phyloP scores from a whole-genome alignment of 1,140 invertebrate genomes.

The Eumaeus atala region DNA sequence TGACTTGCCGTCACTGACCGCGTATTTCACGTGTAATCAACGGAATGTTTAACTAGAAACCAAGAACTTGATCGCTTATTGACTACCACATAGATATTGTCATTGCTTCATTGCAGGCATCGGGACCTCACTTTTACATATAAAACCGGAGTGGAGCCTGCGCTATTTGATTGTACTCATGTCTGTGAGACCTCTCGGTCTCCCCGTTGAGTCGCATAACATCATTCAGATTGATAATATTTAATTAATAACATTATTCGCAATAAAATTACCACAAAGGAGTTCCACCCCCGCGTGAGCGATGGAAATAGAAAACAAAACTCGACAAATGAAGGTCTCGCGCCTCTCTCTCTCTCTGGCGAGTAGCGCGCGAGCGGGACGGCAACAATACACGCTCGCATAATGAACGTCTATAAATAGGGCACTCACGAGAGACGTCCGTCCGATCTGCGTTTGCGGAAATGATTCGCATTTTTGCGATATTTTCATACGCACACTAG shows the following conservation, averaged over 20 bases:
- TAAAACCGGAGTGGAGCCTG: no score
- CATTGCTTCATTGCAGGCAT: no score
- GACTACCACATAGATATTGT: no score
- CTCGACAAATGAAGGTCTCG: conserved; percentile 60
- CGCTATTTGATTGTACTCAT: no score
- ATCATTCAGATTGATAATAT: no score
- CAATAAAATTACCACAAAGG: conserved; percentile 2
- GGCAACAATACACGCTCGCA: conserved; percentile 19
- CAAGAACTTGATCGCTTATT: no score
- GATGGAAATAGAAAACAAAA: conserved; percentile 47
- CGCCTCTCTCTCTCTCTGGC: conserved; percentile 30
- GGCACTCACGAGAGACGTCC: conserved; percentile 45
- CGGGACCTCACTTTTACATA: no score
- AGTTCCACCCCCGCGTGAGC: conserved; percentile 22
- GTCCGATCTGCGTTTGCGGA: conserved; percentile 32
- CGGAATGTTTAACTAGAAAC: no score
- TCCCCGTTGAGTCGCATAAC: no score
- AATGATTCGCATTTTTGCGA: conserved; percentile 19
- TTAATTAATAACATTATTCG: conserved; percentile 22
- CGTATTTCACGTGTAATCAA: no score
- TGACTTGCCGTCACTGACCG: no score
- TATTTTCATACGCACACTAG: conserved; percentile 2
- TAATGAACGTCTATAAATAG: conserved; percentile 45
- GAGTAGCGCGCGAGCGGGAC: conserved; percentile 25
- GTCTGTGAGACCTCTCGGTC: no score